Percentiles rank a stretch among this genome's conserved stretches.
Evolutionary conservation across 1,140 invertebrate genomes (phyloP).

Genomic region (Drosophila busckii): DNA sequence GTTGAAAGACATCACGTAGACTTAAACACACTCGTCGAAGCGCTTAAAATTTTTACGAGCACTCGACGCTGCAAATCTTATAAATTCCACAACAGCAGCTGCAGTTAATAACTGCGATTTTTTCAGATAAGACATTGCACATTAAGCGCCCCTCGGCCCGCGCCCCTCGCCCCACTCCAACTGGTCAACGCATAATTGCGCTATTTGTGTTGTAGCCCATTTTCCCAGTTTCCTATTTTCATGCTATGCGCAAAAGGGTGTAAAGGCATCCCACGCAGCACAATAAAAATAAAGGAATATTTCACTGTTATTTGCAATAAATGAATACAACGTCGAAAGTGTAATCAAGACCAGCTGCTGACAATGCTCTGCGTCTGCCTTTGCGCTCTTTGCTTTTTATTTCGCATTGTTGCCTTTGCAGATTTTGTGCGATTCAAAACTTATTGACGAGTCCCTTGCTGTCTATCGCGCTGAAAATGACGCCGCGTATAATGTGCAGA

Average conservation of each 20-base stretch:
- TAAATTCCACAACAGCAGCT: slow-evolving; percentile 32
- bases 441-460: too few relatives aligned
- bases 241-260: too few relatives aligned
- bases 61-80: too few relatives aligned
- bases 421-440: too few relatives aligned
- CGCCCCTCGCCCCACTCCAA: neutral
- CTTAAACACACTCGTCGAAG: neutral
- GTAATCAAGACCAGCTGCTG: slow-evolving; percentile 72
- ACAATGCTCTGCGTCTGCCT: slow-evolving; percentile 30
- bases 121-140: slow-evolving; percentile 22
- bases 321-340: slow-evolving; percentile 71
- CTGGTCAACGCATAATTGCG: slow-evolving; percentile 35
- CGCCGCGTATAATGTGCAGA: too few relatives aligned
- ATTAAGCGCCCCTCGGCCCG: slow-evolving; percentile 5
- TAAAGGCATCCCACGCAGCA: too few relatives aligned
- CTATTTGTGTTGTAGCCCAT: slow-evolving; percentile 30
- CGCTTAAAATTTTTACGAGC: slow-evolving; percentile 9
- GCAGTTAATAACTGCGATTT: slow-evolving; percentile 71
- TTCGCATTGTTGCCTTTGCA: neutral
- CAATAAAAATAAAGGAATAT: slow-evolving; percentile 70
- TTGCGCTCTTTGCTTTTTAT: slow-evolving; percentile 9
- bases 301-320: slow-evolving; percentile 70
- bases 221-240: slow-evolving; percentile 24
- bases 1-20: too few relatives aligned
- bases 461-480: too few relatives aligned